phyloP scores from a whole-genome alignment of 1,140 invertebrate species.

The Panagrolaimus sp. region DNA sequence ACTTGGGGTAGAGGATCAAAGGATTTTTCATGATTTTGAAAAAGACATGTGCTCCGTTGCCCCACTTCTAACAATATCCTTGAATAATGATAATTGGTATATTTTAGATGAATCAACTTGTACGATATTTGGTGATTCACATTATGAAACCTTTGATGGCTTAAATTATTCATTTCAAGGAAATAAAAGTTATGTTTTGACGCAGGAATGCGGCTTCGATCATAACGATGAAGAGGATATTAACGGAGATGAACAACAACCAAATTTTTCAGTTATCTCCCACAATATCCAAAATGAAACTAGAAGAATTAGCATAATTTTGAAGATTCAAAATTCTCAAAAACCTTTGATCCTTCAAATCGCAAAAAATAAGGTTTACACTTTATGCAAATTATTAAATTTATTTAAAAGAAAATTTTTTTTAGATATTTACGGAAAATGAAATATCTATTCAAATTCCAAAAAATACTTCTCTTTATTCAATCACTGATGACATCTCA shows the following conservation, averaged over 20 bases:
- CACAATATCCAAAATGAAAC: not conserved
- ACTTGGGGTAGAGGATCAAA: no score
- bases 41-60: no score
- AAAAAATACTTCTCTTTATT: not conserved
- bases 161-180: not conserved
- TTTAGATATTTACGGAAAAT: constrained; percentile 2
- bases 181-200: not conserved
- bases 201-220: not conserved
- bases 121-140: not conserved
- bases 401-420: not conserved
- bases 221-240: no score
- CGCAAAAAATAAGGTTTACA: not conserved
- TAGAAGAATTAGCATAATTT: not conserved
- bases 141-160: constrained; percentile 10
- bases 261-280: not conserved
- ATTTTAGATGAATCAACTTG: not conserved
- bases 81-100: no score
- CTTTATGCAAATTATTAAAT: not conserved
- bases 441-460: not conserved
- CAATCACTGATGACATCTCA: not conserved
- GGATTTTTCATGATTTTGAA: no score
- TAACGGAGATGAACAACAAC: not conserved
- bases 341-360: not conserved
- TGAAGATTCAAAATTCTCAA: not conserved
- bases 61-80: no score